Base-by-base conservation (phyloP, 1,140 invertebrate genomes). In the Hetaerina americana region DNA sequence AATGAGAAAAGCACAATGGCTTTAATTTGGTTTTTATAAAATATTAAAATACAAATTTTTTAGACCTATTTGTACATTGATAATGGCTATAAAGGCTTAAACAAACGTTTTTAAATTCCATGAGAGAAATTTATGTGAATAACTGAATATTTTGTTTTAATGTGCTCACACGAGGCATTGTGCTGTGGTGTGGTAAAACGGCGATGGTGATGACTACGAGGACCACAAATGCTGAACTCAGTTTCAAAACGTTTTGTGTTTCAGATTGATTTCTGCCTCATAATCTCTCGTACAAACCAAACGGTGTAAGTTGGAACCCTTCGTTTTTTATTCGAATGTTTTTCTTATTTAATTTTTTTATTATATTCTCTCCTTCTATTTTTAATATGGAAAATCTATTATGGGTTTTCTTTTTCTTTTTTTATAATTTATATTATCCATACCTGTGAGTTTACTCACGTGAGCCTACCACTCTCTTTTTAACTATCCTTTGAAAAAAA, bases 291-390 rank as follows among this genome's bases (percentile, higher is more conserved):
- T 57, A 57, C 40, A 57, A 57, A 57, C 40, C 15, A 57, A 57
- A 57, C 40, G 40, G 40, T 57, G 40, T 57, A 57, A 57, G 40
- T 57, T 57, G 40, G 40, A 57, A 57, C 40, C 40, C 40, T 57
- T 57, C 40, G 40, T 57, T 57, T 57, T 57, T 57, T 57, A 57
- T 57, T 57, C 15, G 40, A 57, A 57, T 57, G 40, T 57, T 57
- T 57, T 57, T 57, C 40, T 57, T 57, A 57, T 57, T 57, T 57
- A 57, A 57, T 57, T 57, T 57, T 40, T 57, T 57, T 57, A 57
- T 57, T 57, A 57, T 57, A 57, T 57, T 57, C 40, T 57, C 40
- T 57, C 40, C 40, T 57, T n/a, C 40, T 57, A 18, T n/a, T 57
- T 57, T 57, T 57, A 57, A 57, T 57, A 57, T 57, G 40, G 40